phyloP scores from a whole-genome alignment of 2,888 invertebrate species.

The Hylaea fasciaria region DNA sequence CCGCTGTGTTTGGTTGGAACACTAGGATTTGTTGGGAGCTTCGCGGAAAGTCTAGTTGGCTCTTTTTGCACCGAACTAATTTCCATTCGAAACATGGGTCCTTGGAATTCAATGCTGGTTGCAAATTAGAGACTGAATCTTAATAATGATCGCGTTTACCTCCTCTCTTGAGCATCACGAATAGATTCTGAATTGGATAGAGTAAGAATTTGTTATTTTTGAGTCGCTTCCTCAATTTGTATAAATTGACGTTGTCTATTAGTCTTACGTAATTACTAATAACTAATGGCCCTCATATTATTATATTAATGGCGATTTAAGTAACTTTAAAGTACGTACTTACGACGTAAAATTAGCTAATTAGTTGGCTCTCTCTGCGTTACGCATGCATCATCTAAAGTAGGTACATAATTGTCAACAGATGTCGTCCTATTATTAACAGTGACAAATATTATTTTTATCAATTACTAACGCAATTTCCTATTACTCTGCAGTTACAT shows the following conservation, averaged over 20 bases:
- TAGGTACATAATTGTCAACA: background rate
- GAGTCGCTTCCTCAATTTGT: background rate
- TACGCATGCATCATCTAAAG: background rate
- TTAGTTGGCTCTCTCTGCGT: too few relatives aligned
- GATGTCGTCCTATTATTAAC: background rate
- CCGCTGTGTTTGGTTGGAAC: slow-evolving; percentile 23
- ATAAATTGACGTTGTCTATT: background rate
- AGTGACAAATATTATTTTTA: slow-evolving; percentile 10
- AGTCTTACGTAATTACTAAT: slow-evolving; percentile 7
- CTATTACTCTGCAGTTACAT: slow-evolving; percentile 13
- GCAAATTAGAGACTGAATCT: too few relatives aligned
- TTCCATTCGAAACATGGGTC: background rate
- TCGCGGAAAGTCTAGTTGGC: slow-evolving; percentile 12
- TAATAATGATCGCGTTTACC: too few relatives aligned
- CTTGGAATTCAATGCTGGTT: background rate
- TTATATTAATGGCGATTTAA: too few relatives aligned
- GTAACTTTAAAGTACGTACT: too few relatives aligned
- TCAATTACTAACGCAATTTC: slow-evolving; percentile 8
- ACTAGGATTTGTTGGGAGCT: slow-evolving; percentile 9
- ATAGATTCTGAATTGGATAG: too few relatives aligned
- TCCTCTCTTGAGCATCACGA: too few relatives aligned
- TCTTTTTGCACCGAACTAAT: background rate
- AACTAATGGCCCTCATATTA: background rate
- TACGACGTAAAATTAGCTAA: too few relatives aligned
- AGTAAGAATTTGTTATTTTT: too few relatives aligned